phyloP scores from a whole-genome alignment of 2,888 invertebrate species.

The Litoditis marina region DNA sequence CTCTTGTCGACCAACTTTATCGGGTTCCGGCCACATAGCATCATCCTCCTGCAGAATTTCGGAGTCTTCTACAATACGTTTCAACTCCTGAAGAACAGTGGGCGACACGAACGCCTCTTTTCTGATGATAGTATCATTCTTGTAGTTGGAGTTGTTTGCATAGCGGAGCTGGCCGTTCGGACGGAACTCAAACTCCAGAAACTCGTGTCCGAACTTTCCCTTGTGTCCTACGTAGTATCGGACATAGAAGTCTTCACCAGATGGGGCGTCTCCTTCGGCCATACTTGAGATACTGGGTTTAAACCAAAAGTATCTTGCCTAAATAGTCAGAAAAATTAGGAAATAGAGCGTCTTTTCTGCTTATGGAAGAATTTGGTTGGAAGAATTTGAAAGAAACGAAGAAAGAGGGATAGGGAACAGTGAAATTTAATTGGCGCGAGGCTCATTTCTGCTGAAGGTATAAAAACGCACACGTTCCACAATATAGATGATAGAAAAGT shows the following conservation, averaged over 20 bases:
- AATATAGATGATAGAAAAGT: no score
- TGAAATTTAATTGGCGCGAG: no score
- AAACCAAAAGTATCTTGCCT: no score
- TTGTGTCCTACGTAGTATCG: constrained; percentile 99
- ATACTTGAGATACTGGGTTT: no score
- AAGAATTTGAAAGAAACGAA: no score
- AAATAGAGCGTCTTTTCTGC: no score
- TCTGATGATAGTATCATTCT: constrained; percentile 99
- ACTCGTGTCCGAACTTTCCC: constrained; percentile 93
- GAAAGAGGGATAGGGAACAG: no score
- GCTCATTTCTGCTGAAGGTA: no score
- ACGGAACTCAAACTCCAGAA: constrained; percentile 96
- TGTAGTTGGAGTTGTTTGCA: constrained; percentile 99
- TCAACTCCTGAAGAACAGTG: constrained; percentile 94
- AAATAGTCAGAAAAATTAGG: no score
- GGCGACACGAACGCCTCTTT: constrained; percentile 86
- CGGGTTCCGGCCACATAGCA: constrained; percentile 69
- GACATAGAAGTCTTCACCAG: constrained; percentile 72
- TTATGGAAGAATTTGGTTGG: no score
- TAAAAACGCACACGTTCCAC: no score
- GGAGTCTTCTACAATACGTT: constrained; percentile 90
- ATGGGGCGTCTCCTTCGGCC: constrained; percentile 15
- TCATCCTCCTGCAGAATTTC: constrained; percentile 74
- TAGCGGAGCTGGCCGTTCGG: constrained; percentile 92
- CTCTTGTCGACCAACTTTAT: constrained; percentile 76